Conservation (phyloP, 92 coral and sea anemone species). For the Porites lobata region DNA sequence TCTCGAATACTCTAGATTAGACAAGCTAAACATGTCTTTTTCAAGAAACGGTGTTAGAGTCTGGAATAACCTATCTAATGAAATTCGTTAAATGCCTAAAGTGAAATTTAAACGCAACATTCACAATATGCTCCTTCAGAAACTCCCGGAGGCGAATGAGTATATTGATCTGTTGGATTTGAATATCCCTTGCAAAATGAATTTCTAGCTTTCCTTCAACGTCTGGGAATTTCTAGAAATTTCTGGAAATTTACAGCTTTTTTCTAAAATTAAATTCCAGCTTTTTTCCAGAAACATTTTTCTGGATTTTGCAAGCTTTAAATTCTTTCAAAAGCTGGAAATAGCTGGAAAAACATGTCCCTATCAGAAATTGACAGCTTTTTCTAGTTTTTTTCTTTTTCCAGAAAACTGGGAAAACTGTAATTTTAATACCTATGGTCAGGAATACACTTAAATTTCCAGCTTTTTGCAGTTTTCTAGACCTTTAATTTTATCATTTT, state of each 20-base stretch:
- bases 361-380: conserved; percentile 21
- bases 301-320: conserved; percentile 13
- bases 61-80: too few species aligned
- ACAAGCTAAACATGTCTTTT: too few species aligned
- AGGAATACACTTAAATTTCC: neutral
- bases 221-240: conserved; percentile 11
- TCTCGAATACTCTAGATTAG: too few species aligned
- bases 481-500: too few species aligned
- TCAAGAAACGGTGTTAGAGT: too few species aligned
- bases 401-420: neutral
- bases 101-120: too few species aligned
- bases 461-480: neutral
- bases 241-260: conserved; percentile 22
- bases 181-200: too few species aligned
- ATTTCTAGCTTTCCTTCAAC: neutral
- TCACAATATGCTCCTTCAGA: too few species aligned
- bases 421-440: neutral
- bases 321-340: conserved; percentile 9
- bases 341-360: conserved; percentile 5
- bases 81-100: too few species aligned
- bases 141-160: too few species aligned
- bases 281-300: conserved; percentile 13
- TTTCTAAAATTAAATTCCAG: conserved; percentile 3
- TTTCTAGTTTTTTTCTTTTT: conserved; percentile 10
- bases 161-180: too few species aligned